Evolutionary conservation across 30 jellyfish, hydroid and myxozoan species (phyloP), one percentile per base, ranked within the genome.

Genomic region (Hydractinia symbiolongicarpus): DNA sequence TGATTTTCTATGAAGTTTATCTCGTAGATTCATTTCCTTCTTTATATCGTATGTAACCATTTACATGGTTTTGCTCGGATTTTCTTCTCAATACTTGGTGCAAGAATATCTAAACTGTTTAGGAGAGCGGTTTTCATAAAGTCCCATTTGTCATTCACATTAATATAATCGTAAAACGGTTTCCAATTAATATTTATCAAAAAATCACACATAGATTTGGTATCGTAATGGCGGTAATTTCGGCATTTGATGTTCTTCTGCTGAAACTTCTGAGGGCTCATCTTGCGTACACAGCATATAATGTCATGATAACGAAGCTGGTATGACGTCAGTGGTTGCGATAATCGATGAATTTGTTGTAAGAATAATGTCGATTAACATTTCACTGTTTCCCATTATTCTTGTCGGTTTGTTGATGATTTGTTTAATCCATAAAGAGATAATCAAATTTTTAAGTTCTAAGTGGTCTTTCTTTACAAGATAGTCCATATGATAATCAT

Each of bases 1-100:
- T 30, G 2, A 30, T 30, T 30, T 30, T 30, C 44, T 30, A 30
- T 30, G 44, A 30, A 30, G 44, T 30, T 40, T 76, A 77, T 77
- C 88, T 51, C 87, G 64, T 21, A 56, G 83, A 58, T 84, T 77
- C 93, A 84, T 76, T 16, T 71, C 77, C 15, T 10, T 67, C 7
- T 75, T 84, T 50, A 84, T 83, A 21, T 76, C 86, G 53, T 64
- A 5, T 83, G 40, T 84, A 84, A 70, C 88, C 93, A 76, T 51
- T 84, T 66, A 15, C 83, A 86, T 16, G 19, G 93, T 73, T 81
- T 79, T 79, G 75, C 67, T 75, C 10, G 70, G 83, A 64, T 60
- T 70, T 13, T 62, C 21, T 15, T 70, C 72, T 56, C 72, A 3
- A 58, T 58, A 11, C 69, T 58, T 58, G 69, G 69, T 58, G 69